A percentile compares a stretch with the other conserved stretches of the same genome.
These are phyloP conservation scores for Phrynocephalus guinanensis DNA, from an alignment of 2,797 vertebrate genomes.

Conservation along the genomic window DNA sequence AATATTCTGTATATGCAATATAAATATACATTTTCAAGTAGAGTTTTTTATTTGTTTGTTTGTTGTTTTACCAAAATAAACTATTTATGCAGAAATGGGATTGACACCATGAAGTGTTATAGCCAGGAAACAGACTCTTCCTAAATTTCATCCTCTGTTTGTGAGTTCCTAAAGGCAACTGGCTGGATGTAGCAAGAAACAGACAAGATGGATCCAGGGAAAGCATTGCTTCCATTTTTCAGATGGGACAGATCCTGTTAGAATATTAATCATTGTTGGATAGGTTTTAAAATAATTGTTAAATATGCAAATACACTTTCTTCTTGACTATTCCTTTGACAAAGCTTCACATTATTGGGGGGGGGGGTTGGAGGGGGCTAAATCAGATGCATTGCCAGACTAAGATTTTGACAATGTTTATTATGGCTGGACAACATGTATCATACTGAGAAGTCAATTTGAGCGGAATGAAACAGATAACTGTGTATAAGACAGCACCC, in stretches of 20 bases:
- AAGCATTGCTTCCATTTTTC: background rate
- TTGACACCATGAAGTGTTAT: background rate
- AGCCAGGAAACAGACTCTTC: background rate
- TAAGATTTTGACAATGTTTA: slow-evolving; percentile 34
- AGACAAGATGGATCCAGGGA: background rate
- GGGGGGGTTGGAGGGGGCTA: no score
- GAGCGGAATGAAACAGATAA: background rate
- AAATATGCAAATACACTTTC: slow-evolving; percentile 41
- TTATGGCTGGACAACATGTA: slow-evolving; percentile 16
- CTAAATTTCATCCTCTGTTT: background rate
- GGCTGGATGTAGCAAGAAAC: background rate
- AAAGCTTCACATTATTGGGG: no score
- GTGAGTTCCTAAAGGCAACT: background rate
- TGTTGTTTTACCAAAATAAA: background rate
- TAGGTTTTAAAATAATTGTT: slow-evolving; percentile 56
- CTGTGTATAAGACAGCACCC: background rate
- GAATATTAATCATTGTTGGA: slow-evolving; percentile 41
- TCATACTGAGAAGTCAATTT: background rate
- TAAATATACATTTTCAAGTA: background rate
- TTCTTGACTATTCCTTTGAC: slow-evolving; percentile 12
- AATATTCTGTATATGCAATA: background rate
- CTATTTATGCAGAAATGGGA: background rate
- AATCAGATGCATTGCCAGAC: background rate
- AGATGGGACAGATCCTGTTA: background rate
- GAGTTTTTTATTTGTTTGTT: background rate